Evolutionary conservation across 2,797 vertebrate species (phyloP), one percentile per base, ranked within the genome.

Genomic region (Leptodactylus fallax): DNA sequence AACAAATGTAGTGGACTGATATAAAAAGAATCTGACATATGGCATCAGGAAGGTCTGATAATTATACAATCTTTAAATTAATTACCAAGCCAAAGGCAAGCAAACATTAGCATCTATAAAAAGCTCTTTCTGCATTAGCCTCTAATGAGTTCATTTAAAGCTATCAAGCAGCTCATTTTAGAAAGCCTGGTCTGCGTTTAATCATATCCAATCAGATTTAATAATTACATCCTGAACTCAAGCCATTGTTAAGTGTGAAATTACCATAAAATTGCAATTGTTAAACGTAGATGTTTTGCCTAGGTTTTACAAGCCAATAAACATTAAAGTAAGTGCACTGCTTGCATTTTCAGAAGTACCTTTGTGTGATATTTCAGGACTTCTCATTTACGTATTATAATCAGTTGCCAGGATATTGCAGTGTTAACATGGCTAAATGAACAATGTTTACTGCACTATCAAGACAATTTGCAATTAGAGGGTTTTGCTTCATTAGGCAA

Each of bases 51-150:
- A 93, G 90, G 90, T 92, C 92, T 91, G 88, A 93, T 95, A 95
- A 95, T 95, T 94, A 93, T 90, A 92, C 92, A 94, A 93, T 94
- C 93, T 95, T 95, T 94, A 94, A 94, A 95, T 95, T 94, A 95
- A 95, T 95, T 95, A 95, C 94, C 79, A 87, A 95, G 92, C 94
- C 94, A 94, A 94, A 94, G 93, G 92, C 94, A 95, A 94, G 92
- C 93, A 95, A 95, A 95, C 93, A 93, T 94, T 95, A 95, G 93
- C 93, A 93, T 95, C 94, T 95, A 94, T 94, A 94, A 94, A 94
- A 92, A 49, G 91, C 92, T 94, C 49, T 92, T 93, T 91, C 92
- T 91, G 93, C 93, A 93, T 95, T 94, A 94, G 91, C 89, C 90
- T 67, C 94, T 96, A 95, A 95, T 95, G 94, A 95, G 92, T 94